Evolutionary conservation across 2,888 invertebrate genomes (phyloP).

Genomic region (Rhynchonema sp.): DNA sequence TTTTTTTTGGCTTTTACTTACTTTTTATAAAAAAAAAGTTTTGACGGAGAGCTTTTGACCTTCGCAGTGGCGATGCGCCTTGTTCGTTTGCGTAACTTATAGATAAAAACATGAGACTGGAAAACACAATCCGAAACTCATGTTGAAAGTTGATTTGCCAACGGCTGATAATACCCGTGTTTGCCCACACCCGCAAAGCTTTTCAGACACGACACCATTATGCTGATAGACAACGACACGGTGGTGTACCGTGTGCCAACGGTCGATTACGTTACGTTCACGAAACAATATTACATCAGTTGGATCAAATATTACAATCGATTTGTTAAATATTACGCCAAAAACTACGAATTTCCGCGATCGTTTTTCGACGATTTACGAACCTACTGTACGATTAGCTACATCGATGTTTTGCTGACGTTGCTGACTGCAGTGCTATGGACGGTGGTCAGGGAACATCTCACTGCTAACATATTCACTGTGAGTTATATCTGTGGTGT

Average conservation of each 20-base stretch:
- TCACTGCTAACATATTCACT: neutral
- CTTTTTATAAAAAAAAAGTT: too few relatives aligned
- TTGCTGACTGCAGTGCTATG: neutral
- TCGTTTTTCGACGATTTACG: neutral
- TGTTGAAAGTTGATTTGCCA: too few relatives aligned
- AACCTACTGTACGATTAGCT: neutral
- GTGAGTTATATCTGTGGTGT: neutral
- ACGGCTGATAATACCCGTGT: too few relatives aligned
- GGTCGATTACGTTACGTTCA: neutral
- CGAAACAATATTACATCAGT: neutral
- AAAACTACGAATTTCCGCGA: neutral
- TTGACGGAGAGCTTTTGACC: too few relatives aligned
- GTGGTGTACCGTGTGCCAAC: neutral
- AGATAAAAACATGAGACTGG: too few relatives aligned
- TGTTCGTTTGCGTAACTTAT: too few relatives aligned
- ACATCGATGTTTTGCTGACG: neutral
- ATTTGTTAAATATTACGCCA: neutral
- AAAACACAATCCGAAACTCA: too few relatives aligned
- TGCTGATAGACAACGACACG: too few relatives aligned
- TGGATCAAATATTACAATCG: neutral
- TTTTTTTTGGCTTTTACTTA: too few relatives aligned
- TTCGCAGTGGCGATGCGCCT: too few relatives aligned
- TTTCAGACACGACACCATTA: too few relatives aligned
- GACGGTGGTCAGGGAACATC: neutral
- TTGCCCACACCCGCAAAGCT: too few relatives aligned